Percentiles rank a stretch among this genome's conserved stretches.
Conservation (phyloP, 2,888 invertebrate species). For the Drosophila quasianomalipes region DNA sequence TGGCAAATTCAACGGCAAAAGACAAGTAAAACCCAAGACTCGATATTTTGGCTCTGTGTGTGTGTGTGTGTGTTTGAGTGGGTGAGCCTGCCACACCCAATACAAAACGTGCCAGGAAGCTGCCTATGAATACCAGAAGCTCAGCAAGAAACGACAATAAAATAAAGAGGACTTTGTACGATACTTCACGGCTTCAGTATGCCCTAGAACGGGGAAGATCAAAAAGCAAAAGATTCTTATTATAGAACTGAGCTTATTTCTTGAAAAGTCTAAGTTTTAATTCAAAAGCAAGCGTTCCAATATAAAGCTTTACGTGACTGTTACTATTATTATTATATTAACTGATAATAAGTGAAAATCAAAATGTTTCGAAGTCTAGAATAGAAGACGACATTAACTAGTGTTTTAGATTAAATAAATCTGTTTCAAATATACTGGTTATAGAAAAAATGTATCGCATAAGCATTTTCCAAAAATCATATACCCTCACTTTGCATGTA, state of each 20-base stretch:
- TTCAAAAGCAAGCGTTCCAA: not conserved
- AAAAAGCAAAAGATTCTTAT: not conserved
- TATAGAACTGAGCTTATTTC: not conserved
- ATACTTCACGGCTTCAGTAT: not conserved
- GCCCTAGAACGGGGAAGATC: not conserved
- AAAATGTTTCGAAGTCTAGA: not conserved
- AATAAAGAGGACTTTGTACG: constrained; percentile 27
- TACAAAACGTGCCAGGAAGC: constrained; percentile 68
- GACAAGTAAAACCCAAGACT: constrained; percentile 65
- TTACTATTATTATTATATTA: not conserved
- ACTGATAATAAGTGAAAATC: accelerated
- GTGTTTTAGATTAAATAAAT: not conserved
- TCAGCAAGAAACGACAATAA: constrained; percentile 53
- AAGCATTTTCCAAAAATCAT: not conserved
- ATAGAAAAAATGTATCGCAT: not conserved
- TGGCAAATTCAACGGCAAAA: constrained; percentile 69
- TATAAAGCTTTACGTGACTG: not conserved
- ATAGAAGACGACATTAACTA: not conserved
- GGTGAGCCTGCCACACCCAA: constrained; percentile 63
- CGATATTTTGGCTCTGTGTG: constrained; percentile 42
- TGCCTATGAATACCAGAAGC: constrained; percentile 61
- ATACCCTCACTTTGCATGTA: not conserved
- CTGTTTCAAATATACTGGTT: not conserved
- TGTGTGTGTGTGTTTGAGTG: constrained; percentile 25
- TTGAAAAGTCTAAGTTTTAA: not conserved